These are phyloP conservation scores for Notamacropus eugenii DNA, from an alignment of 2,797 vertebrate genomes.

Conservation along the genomic window DNA sequence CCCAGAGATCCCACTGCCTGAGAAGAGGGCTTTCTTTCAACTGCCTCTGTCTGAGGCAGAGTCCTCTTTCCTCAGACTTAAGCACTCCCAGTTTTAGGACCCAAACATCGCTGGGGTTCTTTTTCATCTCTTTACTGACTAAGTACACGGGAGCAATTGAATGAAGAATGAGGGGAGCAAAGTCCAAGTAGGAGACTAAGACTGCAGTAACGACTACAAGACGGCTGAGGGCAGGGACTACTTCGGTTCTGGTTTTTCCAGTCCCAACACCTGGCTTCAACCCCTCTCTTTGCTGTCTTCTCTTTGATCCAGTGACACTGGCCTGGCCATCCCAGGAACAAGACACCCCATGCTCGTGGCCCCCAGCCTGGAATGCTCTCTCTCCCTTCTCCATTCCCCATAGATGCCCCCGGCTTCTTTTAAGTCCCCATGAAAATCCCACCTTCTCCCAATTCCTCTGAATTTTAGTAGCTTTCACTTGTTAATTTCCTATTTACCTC, in stretches of 20 bases:
- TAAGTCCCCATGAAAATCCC: neutral
- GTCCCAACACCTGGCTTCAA: neutral
- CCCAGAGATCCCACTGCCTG: no score
- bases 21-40: neutral
- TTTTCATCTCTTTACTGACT: neutral
- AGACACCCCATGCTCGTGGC: neutral
- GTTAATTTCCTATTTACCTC: neutral
- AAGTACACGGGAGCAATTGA: neutral
- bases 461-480: neutral
- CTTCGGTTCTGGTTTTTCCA: neutral
- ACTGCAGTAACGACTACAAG: neutral
- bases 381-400: neutral
- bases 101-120: neutral
- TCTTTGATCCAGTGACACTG: neutral
- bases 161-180: neutral
- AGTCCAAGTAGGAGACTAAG: neutral
- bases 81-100: neutral
- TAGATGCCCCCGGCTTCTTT: neutral
- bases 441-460: neutral
- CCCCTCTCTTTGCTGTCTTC: no score
- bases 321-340: neutral
- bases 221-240: neutral
- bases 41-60: neutral
- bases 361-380: neutral
- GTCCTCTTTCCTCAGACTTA: neutral